phyloP scores from a whole-genome alignment of 2,113 vertebrate species.

The Austrofundulus limnaeus region DNA sequence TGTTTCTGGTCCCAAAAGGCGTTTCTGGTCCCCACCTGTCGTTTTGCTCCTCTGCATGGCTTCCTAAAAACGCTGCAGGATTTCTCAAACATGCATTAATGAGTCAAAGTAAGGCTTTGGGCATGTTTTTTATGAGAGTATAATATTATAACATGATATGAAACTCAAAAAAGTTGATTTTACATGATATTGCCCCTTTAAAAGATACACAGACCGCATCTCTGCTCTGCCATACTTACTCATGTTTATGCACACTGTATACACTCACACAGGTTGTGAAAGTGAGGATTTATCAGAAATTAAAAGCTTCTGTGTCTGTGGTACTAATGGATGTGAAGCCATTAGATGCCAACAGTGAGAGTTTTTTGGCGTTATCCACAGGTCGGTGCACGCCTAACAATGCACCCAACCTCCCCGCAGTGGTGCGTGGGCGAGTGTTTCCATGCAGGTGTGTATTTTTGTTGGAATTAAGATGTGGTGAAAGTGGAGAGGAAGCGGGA shows the following conservation, averaged over 20 bases:
- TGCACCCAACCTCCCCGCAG: slow-evolving; percentile 5
- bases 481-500: background rate
- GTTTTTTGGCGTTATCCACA: slow-evolving; percentile 4
- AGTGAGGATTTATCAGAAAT: slow-evolving; percentile 16
- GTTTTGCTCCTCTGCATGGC: too few species aligned
- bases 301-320: background rate
- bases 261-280: background rate
- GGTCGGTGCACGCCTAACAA: slow-evolving; percentile 2
- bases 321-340: background rate
- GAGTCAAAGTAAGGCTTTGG: too few species aligned
- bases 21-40: too few species aligned
- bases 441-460: background rate
- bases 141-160: too few species aligned
- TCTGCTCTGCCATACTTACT: slow-evolving; percentile 2
- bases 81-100: too few species aligned
- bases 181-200: too few species aligned
- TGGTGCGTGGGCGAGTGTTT: slow-evolving; percentile 14
- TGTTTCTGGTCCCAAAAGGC: too few species aligned
- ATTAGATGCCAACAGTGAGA: background rate
- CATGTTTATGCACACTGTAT: slow-evolving; percentile 5
- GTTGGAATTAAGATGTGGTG: background rate
- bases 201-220: slow-evolving; percentile 2
- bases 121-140: too few species aligned
- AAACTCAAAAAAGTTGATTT: too few species aligned
- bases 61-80: too few species aligned